Base-by-base conservation (phyloP, 2,797 vertebrate species). In the Phoeniculus purpureus region DNA sequence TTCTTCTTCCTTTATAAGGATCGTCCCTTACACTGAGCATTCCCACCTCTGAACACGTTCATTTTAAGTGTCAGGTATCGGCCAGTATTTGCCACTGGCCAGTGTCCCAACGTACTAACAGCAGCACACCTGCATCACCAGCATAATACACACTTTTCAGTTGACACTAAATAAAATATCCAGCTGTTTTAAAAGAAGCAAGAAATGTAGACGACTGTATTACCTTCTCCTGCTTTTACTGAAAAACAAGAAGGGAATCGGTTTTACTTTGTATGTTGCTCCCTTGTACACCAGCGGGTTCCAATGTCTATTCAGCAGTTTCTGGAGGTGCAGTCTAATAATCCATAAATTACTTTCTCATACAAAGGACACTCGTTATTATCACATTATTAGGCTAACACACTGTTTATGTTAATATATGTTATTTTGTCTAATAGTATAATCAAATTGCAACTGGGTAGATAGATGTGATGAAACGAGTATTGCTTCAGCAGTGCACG, bases 51-150 rank as follows among this genome's bases (percentile, higher is more conserved):
- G 7, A 71, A 77, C 55, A 55, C 18, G 11, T n/a, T 58, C 12
- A 3, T 15, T 83, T 75, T 23, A 31, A 75, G 11, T 21, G 20
- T 3, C 15, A 6, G 31, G 45, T 80, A 18, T 5, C 1, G 10
- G n/a, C 51, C 71, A 22, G 1, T 31, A 61, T 34, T 81, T 75
- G 55, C 20, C n/a, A 11, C 23, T 26, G 17, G 9, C 23, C 19
- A 15, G 23, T 3, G 14, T 43, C 21, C 60, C 47, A 14, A 14
- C 6, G 8, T 37, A 67, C 17, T 6, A 55, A 9, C 0, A 21
- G 62, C 29, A 34, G 15, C 0, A 0, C 3, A 13, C 15, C 9
- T 6, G 12, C 6, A 8, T 8, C 40, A 3, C 3, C 29, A 50
- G 12, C 1, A 1, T 7, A 62, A 75, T 23, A 7, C 3, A n/a